Conservation (phyloP, 2,888 invertebrate species). For the Megastigmus dorsalis region DNA sequence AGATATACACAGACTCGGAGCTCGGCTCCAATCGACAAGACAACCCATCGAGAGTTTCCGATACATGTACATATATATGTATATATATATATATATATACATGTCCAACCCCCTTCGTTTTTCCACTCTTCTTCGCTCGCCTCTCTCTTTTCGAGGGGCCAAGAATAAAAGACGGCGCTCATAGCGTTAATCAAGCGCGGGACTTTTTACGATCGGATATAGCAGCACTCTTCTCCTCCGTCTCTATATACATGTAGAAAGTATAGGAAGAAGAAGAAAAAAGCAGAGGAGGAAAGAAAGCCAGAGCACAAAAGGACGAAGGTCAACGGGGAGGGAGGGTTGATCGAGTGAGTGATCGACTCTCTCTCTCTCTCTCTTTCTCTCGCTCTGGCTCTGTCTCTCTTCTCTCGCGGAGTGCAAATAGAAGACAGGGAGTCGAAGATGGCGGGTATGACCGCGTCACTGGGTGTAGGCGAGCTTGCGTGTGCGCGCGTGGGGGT, state of each 20-base stretch:
- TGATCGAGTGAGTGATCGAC: slow-evolving; percentile 67
- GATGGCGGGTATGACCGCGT: no score
- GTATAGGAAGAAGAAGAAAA: background rate
- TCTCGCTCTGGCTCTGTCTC: no score
- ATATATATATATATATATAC: background rate
- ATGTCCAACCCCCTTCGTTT: background rate
- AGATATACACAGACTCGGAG: background rate
- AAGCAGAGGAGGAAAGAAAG: no score
- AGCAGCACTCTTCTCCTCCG: no score
- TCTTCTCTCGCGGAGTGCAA: no score
- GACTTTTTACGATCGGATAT: slow-evolving; percentile 51
- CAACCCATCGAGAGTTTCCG: slow-evolving; percentile 1
- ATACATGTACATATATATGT: background rate
- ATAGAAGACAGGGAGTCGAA: no score
- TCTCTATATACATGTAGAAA: no score
- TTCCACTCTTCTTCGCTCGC: background rate
- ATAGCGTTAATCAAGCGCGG: slow-evolving; percentile 55
- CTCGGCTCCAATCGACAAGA: slow-evolving; percentile 30
- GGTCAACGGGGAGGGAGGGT: slow-evolving; percentile 53
- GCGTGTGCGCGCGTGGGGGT: no score
- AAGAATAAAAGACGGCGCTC: slow-evolving; percentile 20
- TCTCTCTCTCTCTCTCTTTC: no score
- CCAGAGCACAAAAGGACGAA: slow-evolving; percentile 17
- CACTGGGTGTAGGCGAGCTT: no score
- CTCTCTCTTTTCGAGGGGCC: no score